Conservation (phyloP, 2,888 invertebrate genomes). For the Meiosimyza decipiens region DNA sequence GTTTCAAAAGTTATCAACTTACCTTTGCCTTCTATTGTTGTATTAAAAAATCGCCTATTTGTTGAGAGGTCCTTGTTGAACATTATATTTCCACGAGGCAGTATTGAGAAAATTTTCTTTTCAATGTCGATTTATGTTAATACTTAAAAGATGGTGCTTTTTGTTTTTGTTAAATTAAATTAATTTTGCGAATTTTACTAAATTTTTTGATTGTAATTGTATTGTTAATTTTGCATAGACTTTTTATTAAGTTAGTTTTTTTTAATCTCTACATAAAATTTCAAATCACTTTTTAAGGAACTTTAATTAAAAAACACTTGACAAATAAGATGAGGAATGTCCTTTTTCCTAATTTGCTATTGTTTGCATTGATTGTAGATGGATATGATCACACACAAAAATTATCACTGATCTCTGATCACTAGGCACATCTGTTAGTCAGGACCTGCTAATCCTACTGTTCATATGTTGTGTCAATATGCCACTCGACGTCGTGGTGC, state of each 20-base stretch:
- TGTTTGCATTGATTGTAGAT: constrained; percentile 8
- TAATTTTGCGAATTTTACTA: constrained; percentile 5
- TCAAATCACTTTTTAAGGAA: constrained; percentile 32
- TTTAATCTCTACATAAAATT: background rate
- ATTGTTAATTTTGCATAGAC: background rate
- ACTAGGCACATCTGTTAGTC: constrained; percentile 10
- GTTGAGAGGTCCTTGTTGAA: constrained; percentile 9
- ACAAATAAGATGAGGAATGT: too few species aligned
- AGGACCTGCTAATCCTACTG: constrained; percentile 4
- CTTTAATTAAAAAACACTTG: constrained; percentile 17
- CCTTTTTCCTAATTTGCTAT: background rate
- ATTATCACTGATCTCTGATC: constrained; percentile 9
- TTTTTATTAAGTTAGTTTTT: constrained; percentile 1
- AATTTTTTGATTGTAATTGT: background rate
- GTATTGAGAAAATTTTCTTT: background rate
- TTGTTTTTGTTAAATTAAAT: background rate
- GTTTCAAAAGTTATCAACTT: background rate
- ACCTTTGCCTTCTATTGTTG: constrained; percentile 18
- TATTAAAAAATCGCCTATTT: constrained; percentile 15
- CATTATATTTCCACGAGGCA: constrained; percentile 20
- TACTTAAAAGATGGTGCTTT: too few species aligned
- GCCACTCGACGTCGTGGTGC: constrained; percentile 51
- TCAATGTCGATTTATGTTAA: background rate
- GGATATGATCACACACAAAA: constrained; percentile 10
- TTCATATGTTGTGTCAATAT: constrained; percentile 22